phyloP scores from a whole-genome alignment of 1,140 invertebrate genomes.

The Drosophila ohnishii region DNA sequence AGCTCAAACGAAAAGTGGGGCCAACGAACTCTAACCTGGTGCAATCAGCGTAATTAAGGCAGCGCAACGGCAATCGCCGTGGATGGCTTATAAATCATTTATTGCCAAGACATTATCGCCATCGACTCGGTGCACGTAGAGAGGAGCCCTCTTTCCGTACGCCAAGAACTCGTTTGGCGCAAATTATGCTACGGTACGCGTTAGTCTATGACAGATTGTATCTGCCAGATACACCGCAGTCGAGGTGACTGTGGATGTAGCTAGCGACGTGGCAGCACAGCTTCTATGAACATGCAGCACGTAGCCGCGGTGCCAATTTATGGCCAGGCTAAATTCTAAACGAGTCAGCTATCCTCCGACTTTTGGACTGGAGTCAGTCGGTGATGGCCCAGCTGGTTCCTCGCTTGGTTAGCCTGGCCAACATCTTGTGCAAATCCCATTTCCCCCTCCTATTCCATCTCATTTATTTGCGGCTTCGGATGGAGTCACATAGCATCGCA shows the following conservation, averaged over 20 bases:
- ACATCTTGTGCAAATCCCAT: conserved; percentile 61
- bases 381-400: conserved; percentile 38
- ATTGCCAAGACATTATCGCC: conserved; percentile 68
- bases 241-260: conserved; percentile 6
- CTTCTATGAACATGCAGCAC: conserved; percentile 26
- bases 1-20: conserved; percentile 25
- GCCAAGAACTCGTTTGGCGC: conserved; percentile 61
- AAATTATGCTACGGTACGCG: conserved; percentile 69
- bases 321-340: conserved; percentile 63
- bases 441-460: not conserved
- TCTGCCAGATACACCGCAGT: conserved; percentile 60
- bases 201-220: conserved; percentile 75
- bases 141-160: not conserved
- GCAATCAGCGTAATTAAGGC: conserved; percentile 58
- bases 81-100: conserved; percentile 71
- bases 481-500: conserved; percentile 37
- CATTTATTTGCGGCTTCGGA: conserved; percentile 50
- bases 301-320: conserved; percentile 63
- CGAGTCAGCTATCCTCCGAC: conserved; percentile 49
- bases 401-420: conserved; percentile 28
- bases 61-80: conserved; percentile 39
- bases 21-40: conserved; percentile 58
- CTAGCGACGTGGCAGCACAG: conserved; percentile 48
- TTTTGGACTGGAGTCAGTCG: conserved; percentile 12
- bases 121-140: conserved; percentile 19